phyloP scores from a whole-genome alignment of 2,797 vertebrate genomes.

The Poecilia gillii region DNA sequence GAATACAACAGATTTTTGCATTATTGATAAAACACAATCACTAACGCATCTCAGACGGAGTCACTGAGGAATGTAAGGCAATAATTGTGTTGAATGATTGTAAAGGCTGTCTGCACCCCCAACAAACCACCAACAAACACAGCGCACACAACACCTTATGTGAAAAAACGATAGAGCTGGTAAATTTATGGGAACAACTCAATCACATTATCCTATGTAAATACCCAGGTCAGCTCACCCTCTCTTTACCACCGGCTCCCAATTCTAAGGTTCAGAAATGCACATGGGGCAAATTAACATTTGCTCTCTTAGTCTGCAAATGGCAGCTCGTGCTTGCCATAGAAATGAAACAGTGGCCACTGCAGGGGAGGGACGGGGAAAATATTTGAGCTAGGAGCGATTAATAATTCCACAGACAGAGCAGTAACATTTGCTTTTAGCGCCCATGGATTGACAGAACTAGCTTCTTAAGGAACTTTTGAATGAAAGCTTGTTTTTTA shows the following conservation, averaged over 20 bases:
- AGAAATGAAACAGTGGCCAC: slow-evolving; percentile 73
- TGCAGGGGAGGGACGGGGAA: slow-evolving; percentile 59
- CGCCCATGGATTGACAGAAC: slow-evolving; percentile 61
- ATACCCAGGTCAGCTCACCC: slow-evolving; percentile 70
- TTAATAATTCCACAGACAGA: slow-evolving; percentile 77
- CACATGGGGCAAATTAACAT: slow-evolving; percentile 81
- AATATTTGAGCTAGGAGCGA: slow-evolving; percentile 74
- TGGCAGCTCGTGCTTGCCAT: slow-evolving; percentile 81
- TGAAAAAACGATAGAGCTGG: slow-evolving; percentile 46
- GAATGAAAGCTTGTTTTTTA: slow-evolving; percentile 53
- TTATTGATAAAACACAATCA: slow-evolving; percentile 40
- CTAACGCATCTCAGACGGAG: slow-evolving; percentile 36
- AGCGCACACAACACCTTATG: slow-evolving; percentile 42
- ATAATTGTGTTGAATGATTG: slow-evolving; percentile 48
- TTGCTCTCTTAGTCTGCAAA: slow-evolving; percentile 82
- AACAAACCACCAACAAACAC: neutral
- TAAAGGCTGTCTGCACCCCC: slow-evolving; percentile 8
- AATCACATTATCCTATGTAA: slow-evolving; percentile 85
- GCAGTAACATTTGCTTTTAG: slow-evolving; percentile 78
- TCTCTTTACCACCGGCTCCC: slow-evolving; percentile 62
- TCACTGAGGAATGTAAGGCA: slow-evolving; percentile 44
- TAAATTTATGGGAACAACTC: slow-evolving; percentile 80
- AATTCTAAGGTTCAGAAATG: slow-evolving; percentile 67
- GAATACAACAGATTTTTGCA: slow-evolving; percentile 41
- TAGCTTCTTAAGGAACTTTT: slow-evolving; percentile 58